Percentiles rank a stretch among this genome's conserved stretches.
phyloP scores from a whole-genome alignment of 1,140 invertebrate species.

The Polypedilum vanderplanki region DNA sequence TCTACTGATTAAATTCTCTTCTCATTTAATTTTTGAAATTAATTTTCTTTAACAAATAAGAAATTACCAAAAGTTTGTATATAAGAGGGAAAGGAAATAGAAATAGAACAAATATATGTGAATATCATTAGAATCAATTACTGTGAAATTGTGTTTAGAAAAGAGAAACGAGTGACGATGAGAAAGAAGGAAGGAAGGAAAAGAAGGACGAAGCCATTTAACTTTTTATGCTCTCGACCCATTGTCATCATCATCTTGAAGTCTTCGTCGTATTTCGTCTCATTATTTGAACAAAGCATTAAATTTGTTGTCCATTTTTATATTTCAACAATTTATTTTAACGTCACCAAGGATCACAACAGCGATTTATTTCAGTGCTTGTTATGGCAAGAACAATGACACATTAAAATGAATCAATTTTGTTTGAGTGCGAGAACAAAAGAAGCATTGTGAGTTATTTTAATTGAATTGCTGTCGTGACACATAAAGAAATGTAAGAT shows the following conservation, averaged over 20 bases:
- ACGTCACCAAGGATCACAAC: background rate
- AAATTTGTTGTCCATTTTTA: slow-evolving; percentile 15
- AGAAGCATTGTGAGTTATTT: no score
- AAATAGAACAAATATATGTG: background rate
- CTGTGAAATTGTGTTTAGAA: slow-evolving; percentile 2
- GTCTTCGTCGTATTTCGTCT: background rate
- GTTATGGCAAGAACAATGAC: slow-evolving; percentile 7
- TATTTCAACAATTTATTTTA: slow-evolving; percentile 14
- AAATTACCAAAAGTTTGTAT: no score
- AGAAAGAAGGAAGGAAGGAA: no score
- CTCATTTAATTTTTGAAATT: no score
- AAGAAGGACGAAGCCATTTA: background rate
- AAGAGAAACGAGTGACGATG: background rate
- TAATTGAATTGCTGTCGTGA: no score
- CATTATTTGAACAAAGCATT: background rate
- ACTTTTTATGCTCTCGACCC: background rate
- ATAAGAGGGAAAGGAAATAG: no score
- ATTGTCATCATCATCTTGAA: background rate
- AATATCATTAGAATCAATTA: slow-evolving; percentile 20
- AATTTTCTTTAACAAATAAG: no score
- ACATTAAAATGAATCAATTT: background rate
- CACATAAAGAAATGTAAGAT: no score
- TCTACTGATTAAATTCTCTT: no score
- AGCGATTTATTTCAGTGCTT: background rate
- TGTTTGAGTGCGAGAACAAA: no score